Base-by-base conservation (phyloP, 2,113 vertebrate species). In the Dunckerocampus dactyliophorus region DNA sequence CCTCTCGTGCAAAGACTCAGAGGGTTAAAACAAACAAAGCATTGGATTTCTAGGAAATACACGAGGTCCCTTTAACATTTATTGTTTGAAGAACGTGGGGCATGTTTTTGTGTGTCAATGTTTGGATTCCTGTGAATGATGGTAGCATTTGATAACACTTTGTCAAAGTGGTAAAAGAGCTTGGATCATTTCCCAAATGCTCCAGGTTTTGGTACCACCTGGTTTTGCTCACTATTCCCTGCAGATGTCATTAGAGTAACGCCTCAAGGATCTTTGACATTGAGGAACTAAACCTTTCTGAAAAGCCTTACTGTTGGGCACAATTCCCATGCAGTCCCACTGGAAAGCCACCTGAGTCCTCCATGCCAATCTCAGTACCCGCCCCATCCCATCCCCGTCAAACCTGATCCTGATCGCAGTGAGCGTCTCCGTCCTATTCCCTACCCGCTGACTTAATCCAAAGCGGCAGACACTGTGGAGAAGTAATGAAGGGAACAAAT, bases 21-120 rank as follows among this genome's bases (percentile, higher is more conserved):
- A 92, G 92, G 92, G 92, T 92, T 92, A 92, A 94, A 92, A 78
- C 24, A n/a, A 75, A 88, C 63, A 75, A 84, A 82, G 55, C 51
- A 49, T 46, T 10, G n/a, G 51, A 71, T 55, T 69, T 62, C 57
- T 14, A 37, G 37, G 15, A 74, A 60, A 28, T 61, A 51, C 67
- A 67, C 56, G 6, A 82, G 83, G 90, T 92, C 90, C 90, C 90
- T 92, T 92, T 92, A 92, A 89, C 90, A 47, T 90, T 88, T 90
- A 90, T 83, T 84, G 87, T 86, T 86, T 84, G 57, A 37, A 53
- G 47, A 13, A 72, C 63, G 55, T 60, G 51, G 7, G 22, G 59
- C 14, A n/a, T 59, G 51, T 72, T 59, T 17, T 65, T 31, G 48
- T 61, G 56, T 67, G 6, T 42, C 31, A 59, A 39, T 79, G 71